phyloP scores from a whole-genome alignment of 1,140 invertebrate genomes.

The Pectinophora gossypiella region DNA sequence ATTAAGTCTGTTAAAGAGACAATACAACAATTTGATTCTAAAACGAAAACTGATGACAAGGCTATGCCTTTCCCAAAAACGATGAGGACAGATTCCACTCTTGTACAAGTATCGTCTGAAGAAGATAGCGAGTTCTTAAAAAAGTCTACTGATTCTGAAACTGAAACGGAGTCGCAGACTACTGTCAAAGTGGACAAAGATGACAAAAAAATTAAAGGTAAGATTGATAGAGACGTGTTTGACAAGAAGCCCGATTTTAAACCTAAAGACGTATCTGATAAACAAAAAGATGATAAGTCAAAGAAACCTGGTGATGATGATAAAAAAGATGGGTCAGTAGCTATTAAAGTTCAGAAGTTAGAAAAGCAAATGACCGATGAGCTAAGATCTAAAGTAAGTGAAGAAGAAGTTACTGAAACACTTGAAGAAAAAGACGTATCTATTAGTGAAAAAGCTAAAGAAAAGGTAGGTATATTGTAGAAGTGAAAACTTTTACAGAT shows the following conservation, averaged over 20 bases:
- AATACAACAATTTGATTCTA: constrained; percentile 63
- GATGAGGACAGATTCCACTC: constrained; percentile 69
- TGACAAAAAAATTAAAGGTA: constrained; percentile 36
- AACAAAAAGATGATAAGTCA: constrained; percentile 20
- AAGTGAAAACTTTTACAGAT: too few relatives aligned
- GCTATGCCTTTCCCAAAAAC: constrained; percentile 55
- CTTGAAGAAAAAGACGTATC: constrained; percentile 59
- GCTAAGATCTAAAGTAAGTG: constrained; percentile 46
- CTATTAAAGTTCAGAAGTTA: constrained; percentile 40
- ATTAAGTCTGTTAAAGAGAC: constrained; percentile 66
- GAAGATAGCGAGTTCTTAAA: constrained; percentile 75
- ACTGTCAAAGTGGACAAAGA: constrained; percentile 58
- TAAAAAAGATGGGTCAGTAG: constrained; percentile 66
- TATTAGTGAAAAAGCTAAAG: constrained; percentile 39
- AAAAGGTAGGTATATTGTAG: constrained; percentile 38
- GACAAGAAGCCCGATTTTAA: constrained; percentile 24
- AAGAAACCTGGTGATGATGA: constrained; percentile 77
- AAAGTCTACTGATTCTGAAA: constrained; percentile 75
- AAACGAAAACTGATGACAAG: constrained; percentile 56
- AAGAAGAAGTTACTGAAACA: constrained; percentile 54
- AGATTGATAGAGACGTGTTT: constrained; percentile 32
- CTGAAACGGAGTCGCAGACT: constrained; percentile 72
- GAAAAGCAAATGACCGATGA: constrained; percentile 56
- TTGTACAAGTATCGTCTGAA: constrained; percentile 73
- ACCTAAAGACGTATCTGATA: constrained; percentile 11